Evolutionary conservation across 1,140 invertebrate species (phyloP).

Genomic region (Drosophila novamexicana): DNA sequence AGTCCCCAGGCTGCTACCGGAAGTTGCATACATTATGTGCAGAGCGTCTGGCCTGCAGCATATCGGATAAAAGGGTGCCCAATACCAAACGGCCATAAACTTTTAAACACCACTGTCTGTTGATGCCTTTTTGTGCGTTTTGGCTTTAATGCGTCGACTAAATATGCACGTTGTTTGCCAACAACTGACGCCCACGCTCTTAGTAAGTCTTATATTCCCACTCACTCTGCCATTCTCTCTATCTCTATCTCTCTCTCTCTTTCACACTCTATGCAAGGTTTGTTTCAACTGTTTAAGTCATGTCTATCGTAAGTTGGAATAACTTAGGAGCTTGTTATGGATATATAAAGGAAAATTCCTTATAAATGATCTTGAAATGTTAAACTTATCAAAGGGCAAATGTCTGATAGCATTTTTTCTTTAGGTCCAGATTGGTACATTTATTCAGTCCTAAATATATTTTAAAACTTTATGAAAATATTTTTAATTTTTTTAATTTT

Average conservation of each 20-base stretch:
- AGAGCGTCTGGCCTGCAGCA: conserved; percentile 38
- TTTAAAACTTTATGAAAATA: too few relatives aligned
- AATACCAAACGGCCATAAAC: conserved; percentile 61
- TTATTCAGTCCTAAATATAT: too few relatives aligned
- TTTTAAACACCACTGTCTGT: conserved; percentile 66
- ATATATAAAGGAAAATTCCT: too few relatives aligned
- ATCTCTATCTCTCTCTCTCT: background rate
- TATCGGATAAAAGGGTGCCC: conserved; percentile 48
- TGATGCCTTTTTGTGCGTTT: conserved; percentile 34
- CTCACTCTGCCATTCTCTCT: background rate
- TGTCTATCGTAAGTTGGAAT: background rate
- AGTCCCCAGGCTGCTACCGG: conserved; percentile 58
- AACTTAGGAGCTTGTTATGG: background rate
- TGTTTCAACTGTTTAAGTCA: background rate
- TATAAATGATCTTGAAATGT: too few relatives aligned
- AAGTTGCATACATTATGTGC: conserved; percentile 71
- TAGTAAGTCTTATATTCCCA: conserved; percentile 15
- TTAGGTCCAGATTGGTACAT: too few relatives aligned
- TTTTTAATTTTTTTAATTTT: too few relatives aligned
- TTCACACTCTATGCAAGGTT: background rate
- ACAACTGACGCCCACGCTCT: conserved; percentile 50
- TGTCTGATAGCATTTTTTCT: too few relatives aligned
- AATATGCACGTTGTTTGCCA: conserved; percentile 70
- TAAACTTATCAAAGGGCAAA: too few relatives aligned
- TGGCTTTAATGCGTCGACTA: conserved; percentile 66